A percentile compares a stretch with the other conserved stretches of the same genome.
These are phyloP conservation scores for Lycodopsis pacificus DNA, from an alignment of 2,797 vertebrate species.

Conservation along the genomic window DNA sequence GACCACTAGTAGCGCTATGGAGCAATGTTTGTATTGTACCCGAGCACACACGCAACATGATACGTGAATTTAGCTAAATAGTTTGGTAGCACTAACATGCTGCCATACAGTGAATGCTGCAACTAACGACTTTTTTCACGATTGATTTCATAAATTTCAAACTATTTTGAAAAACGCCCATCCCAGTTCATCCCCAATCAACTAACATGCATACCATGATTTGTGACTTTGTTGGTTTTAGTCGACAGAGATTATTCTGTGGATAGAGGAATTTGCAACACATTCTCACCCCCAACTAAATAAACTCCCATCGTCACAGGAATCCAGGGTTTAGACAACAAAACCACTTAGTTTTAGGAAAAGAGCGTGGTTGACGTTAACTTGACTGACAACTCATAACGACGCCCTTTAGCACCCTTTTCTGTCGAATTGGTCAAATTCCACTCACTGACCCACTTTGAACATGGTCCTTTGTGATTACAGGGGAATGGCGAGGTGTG, in stretches of 20 bases:
- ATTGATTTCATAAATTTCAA: neutral
- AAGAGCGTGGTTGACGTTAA: too few species aligned
- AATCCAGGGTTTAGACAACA: neutral
- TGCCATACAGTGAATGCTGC: neutral
- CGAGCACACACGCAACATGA: neutral
- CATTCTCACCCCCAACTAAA: neutral
- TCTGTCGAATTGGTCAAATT: constrained; percentile 48
- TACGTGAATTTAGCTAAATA: neutral
- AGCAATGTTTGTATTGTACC: neutral
- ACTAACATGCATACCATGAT: neutral
- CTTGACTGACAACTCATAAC: too few species aligned
- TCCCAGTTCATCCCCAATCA: neutral
- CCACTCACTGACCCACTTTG: constrained; percentile 23
- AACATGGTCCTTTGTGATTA: constrained; percentile 43
- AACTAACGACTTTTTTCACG: neutral
- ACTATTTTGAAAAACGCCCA: neutral
- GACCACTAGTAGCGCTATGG: neutral
- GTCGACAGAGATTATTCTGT: neutral
- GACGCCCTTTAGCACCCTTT: neutral
- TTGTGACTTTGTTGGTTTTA: neutral
- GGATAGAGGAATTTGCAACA: neutral
- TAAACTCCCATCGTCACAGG: neutral
- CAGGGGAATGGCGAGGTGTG: neutral
- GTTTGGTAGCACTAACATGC: neutral
- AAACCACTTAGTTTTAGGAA: neutral